A percentile compares a stretch with the other conserved stretches of the same genome.
Evolutionary conservation across 2,797 vertebrate genomes (phyloP).

Genomic region (Echeneis naucrates): DNA sequence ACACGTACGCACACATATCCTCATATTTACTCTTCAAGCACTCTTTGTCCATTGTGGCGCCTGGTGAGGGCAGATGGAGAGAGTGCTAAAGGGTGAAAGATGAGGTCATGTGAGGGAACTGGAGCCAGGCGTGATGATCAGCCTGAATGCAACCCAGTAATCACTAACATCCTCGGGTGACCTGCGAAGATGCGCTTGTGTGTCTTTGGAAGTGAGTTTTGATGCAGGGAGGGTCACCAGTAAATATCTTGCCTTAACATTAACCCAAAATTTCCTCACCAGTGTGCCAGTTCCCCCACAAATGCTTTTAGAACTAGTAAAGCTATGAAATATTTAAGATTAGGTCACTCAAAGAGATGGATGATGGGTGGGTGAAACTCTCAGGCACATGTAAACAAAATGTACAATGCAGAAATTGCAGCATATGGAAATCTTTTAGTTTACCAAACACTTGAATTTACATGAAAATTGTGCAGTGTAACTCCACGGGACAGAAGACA

Average conservation of each 20-base stretch:
- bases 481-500: too few relatives aligned
- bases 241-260: conserved; percentile 25
- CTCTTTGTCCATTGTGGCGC: conserved; percentile 73
- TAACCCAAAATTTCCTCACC: conserved; percentile 7
- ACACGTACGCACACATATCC: conserved; percentile 29
- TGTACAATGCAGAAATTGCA: neutral
- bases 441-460: neutral
- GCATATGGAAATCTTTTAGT: neutral
- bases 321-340: neutral
- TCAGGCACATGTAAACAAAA: neutral
- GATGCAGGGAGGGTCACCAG: conserved; percentile 2
- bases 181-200: conserved; percentile 16
- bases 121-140: conserved; percentile 73
- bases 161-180: conserved; percentile 31
- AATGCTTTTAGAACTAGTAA: neutral
- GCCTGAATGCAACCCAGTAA: conserved; percentile 54
- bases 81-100: conserved; percentile 54
- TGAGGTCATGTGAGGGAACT: conserved; percentile 80
- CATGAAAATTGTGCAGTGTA: neutral
- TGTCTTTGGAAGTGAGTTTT: conserved; percentile 32
- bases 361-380: neutral
- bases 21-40: conserved; percentile 30
- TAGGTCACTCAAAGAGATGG: neutral
- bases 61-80: conserved; percentile 61
- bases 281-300: conserved; percentile 13